Base-by-base conservation (phyloP, 2,113 vertebrate species). In the Strigops habroptila region DNA sequence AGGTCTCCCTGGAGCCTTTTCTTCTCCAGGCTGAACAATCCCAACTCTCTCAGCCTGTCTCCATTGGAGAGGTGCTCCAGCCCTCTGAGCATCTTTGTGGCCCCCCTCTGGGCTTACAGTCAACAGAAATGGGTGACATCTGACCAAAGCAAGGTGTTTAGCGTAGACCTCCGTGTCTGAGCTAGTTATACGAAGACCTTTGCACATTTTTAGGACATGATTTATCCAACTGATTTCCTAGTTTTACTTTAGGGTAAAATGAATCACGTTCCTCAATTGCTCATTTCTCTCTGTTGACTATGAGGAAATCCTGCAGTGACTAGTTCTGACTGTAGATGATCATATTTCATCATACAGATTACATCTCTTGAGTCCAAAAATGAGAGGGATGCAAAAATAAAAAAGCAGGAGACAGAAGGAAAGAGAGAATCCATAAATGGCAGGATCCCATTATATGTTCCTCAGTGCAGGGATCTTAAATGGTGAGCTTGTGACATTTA, bases 361-460 rank as follows among this genome's bases (percentile, higher is more conserved):
- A 48, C 18, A 85, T 44, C 37, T 64, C 35, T 68, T 3, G 33
- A 85, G 33, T 68, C 19, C 44, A 87, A 86, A 30, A 82, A 81
- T 27, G 8, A 83, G 27, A 25, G 6, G 23, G 16, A 76, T 0
- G 0, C 3, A 41, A 6, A 35, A 18, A 49, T 27, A 5, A 28
- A 65, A 49, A 41, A 43, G 49, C 30, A 67, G 39, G 16, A 84
- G 43, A 60, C 51, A 74, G 41, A 88, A 64, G 31, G 18, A 69
- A 86, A 69, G 64, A 15, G 12, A 37, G 22, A 78, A 64, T 46
- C 24, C 33, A 9, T n/a, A 52, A 93, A 67, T 64, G n/a, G 57
- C 12, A 62, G 52, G 22, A 92, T 79, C 21, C 76, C 18, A 60
- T 53, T 37, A 49, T 0, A 1, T 12, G 23, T 12, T 60, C 15